These are phyloP conservation scores for Peromyscus melanophrys DNA, from an alignment of 2,797 vertebrate genomes.

Conservation along the genomic window DNA sequence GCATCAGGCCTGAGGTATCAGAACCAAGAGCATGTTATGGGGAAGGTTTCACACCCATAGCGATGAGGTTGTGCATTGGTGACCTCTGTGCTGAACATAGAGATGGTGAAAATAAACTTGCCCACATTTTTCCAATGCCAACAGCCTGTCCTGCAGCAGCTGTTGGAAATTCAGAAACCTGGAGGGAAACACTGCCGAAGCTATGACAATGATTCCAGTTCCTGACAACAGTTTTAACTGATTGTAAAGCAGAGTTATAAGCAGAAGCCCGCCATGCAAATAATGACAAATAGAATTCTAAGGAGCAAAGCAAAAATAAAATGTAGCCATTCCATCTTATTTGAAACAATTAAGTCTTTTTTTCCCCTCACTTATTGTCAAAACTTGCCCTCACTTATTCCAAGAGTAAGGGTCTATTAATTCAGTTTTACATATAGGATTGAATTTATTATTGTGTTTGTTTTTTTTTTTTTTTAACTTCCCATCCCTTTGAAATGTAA, in stretches of 20 bases:
- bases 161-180: conserved; percentile 31
- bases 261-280: not conserved
- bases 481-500: not conserved
- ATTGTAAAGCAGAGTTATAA: conserved; percentile 29
- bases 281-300: conserved; percentile 40
- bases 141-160: conserved; percentile 9
- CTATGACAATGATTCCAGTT: not conserved
- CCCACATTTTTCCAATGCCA: conserved; percentile 55
- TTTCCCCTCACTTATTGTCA: not conserved
- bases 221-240: conserved; percentile 15
- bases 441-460: not conserved
- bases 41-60: not conserved
- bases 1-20: not conserved
- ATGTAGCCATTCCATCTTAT: not conserved
- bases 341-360: not conserved
- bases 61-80: not conserved
- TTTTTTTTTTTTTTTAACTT: not conserved
- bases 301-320: conserved; percentile 46
- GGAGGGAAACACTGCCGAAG: not conserved
- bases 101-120: conserved; percentile 42
- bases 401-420: conserved; percentile 37
- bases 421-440: conserved; percentile 36
- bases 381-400: not conserved
- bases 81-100: not conserved
- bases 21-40: not conserved